phyloP scores from a whole-genome alignment of 2,888 invertebrate species.

The Cinara cedri region DNA sequence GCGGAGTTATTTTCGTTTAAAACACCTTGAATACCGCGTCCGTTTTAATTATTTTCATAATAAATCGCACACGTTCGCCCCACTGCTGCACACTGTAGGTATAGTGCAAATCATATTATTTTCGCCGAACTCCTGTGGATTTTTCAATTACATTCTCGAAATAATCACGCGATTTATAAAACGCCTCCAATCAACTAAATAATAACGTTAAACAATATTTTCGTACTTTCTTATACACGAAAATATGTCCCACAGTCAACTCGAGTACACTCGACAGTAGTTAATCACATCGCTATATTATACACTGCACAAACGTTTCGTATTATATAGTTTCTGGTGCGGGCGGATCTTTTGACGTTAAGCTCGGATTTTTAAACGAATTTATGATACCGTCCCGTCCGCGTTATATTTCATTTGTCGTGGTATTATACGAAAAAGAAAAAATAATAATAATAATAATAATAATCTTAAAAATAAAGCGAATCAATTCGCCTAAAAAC shows the following conservation, averaged over 20 bases:
- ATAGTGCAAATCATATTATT: no score
- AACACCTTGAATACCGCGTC: no score
- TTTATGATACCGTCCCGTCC: constrained; percentile 8
- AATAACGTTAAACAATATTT: not conserved
- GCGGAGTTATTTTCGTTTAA: no score
- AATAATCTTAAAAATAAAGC: not conserved
- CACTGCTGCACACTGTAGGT: no score
- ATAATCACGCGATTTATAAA: constrained; percentile 12
- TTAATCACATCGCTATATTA: no score
- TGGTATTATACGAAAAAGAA: not conserved
- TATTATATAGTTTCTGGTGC: not conserved
- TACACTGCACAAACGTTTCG: not conserved
- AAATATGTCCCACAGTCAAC: no score
- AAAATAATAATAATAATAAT: not conserved
- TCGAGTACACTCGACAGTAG: no score
- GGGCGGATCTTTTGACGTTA: constrained; percentile 9
- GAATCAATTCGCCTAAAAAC: not conserved
- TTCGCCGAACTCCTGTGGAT: no score
- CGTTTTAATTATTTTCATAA: no score
- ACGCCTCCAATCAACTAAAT: not conserved
- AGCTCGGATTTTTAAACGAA: constrained; percentile 19
- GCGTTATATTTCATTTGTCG: not conserved
- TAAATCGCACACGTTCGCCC: no score
- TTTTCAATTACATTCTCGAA: not conserved
- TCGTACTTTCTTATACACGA: no score